These are phyloP conservation scores for Phortica okadai DNA, from an alignment of 2,888 invertebrate genomes.

Conservation along the genomic window DNA sequence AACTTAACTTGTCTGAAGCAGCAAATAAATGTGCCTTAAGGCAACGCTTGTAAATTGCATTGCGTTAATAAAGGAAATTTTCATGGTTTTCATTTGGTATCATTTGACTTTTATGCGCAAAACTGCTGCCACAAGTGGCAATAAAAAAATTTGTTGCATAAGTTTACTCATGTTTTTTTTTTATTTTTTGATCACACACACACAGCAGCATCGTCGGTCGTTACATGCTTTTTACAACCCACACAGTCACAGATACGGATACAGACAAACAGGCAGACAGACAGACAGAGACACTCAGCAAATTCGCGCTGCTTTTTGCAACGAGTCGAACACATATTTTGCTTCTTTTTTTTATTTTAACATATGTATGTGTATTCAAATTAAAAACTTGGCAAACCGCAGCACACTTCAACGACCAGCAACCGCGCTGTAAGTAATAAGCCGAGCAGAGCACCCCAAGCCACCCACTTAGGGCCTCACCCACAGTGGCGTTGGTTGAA, in stretches of 20 bases:
- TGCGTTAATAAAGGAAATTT: neutral
- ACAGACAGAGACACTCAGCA: neutral
- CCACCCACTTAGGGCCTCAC: slow-evolving; percentile 18
- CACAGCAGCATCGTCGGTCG: neutral
- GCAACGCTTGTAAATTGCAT: neutral
- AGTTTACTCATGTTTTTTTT: slow-evolving; percentile 39
- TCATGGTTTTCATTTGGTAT: neutral
- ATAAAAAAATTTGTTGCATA: slow-evolving; percentile 37
- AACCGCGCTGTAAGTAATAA: neutral
- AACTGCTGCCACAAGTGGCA: slow-evolving; percentile 28
- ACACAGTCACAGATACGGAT: neutral
- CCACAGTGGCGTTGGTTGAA: neutral
- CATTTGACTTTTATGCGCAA: neutral
- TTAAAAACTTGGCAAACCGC: slow-evolving; percentile 49
- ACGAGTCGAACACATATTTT: neutral
- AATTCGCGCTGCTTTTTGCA: no score
- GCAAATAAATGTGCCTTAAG: slow-evolving; percentile 23
- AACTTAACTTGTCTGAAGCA: slow-evolving; percentile 13
- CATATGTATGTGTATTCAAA: slow-evolving; percentile 32
- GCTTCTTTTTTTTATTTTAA: no score
- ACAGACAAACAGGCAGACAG: neutral
- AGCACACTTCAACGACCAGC: slow-evolving; percentile 45
- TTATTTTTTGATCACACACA: neutral
- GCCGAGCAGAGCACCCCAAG: slow-evolving; percentile 14
- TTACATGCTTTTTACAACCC: slow-evolving; percentile 8